Evolutionary conservation across 2,888 invertebrate genomes (phyloP), one percentile per base, ranked within the genome.

Genomic region (Epistrophella euchroma): DNA sequence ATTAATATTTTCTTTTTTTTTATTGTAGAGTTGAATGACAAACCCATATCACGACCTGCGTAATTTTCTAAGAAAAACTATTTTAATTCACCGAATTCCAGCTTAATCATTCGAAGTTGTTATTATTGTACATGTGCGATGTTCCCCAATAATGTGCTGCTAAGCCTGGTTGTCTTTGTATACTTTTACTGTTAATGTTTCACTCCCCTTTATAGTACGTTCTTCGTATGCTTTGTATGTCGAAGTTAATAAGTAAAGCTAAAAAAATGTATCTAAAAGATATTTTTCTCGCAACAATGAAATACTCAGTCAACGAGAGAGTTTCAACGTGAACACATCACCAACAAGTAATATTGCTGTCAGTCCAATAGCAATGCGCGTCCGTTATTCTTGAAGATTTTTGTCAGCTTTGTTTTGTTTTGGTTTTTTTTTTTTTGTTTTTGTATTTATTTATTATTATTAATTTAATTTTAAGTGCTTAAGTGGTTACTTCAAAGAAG

Each of bases 391-490:
- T 52, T 66, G 60, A 80, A 68, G 52, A 52, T 47, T 35, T n/a
- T 43, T 50, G 2, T 25, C 0, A 11, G 2, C 11, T 47, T 50
- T 22, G 22, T 50, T 50, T 50, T 9, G 28, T 28, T 28, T 25
- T 25, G 25, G 2, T 25, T n/a, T 17, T 1, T 15, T 32, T 32
- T 50, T 47, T 55, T 55, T 62, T 28, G 7, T 40, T 58, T 62
- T 43, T 28, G 15, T 55, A 64, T 50, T 80, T 80, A 76, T 85
- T 80, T 85, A 76, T 85, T 81, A 32, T 85, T 77, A 82, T 86
- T 82, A 78, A 82, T 78, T 86, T 78, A 86, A 86, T 74, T 74
- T 82, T 78, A 82, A 86, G 77, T 82, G 82, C 68, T 82, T 64
- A 82, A 86, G 86, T 86, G 81, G 77, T 56, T 73, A 62, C 5